Percentiles rank a stretch among this genome's conserved stretches.
Conservation (phyloP, 1,140 invertebrate species). For the Asobara japonica region DNA sequence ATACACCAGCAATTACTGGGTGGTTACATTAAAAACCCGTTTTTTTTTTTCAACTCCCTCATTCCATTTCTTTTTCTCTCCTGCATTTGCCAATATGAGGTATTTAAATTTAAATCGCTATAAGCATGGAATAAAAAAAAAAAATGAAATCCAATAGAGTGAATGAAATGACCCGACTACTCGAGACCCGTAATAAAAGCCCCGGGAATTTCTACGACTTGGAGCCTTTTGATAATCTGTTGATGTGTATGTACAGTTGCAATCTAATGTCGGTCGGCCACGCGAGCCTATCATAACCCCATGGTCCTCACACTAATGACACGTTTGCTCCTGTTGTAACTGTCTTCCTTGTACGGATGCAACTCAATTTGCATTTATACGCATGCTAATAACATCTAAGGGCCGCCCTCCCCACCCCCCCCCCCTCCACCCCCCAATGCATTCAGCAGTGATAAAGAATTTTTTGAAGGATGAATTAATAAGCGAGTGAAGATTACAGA, state of each 20-base stretch:
- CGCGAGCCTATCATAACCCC: slow-evolving; percentile 62
- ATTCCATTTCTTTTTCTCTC: not conserved
- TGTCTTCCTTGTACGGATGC: slow-evolving; percentile 15
- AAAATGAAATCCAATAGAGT: not conserved
- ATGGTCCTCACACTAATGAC: slow-evolving; percentile 51
- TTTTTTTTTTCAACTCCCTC: too few species aligned
- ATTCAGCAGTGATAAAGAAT: slow-evolving; percentile 1
- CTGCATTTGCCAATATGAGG: not conserved
- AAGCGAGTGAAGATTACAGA: not conserved
- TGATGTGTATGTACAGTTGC: slow-evolving; percentile 34
- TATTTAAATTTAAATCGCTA: slow-evolving; percentile 6
- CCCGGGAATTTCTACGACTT: slow-evolving; percentile 49
- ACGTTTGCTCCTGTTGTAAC: slow-evolving; percentile 40
- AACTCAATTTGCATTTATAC: slow-evolving; percentile 51
- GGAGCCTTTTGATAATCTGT: slow-evolving; percentile 35
- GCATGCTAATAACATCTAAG: slow-evolving; percentile 34
- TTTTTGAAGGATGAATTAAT: not conserved
- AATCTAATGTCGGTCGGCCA: slow-evolving; percentile 60
- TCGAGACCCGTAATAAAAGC: not conserved
- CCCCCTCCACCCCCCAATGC: too few species aligned
- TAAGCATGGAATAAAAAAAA: slow-evolving; percentile 10
- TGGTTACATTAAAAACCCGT: slow-evolving; percentile 10
- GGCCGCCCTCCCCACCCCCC: too few species aligned
- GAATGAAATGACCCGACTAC: not conserved
- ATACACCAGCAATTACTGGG: slow-evolving; percentile 3